Conservation (phyloP, 1,140 invertebrate genomes). For the Drosophila melanogaster region DNA sequence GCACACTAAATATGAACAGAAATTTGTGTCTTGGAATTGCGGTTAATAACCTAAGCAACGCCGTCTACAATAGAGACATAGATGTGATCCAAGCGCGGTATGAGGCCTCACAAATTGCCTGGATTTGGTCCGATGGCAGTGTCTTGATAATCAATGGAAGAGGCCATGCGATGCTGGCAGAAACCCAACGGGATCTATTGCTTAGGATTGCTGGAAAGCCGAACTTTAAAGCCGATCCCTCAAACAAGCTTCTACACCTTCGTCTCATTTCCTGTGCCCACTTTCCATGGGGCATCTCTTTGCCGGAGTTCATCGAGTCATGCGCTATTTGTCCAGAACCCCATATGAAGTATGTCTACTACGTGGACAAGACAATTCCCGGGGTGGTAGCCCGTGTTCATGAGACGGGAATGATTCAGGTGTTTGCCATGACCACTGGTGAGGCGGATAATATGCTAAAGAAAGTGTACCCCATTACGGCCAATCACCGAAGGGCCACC, state of each 20-base stretch:
- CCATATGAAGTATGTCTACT: constrained; percentile 26
- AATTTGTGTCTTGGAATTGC: constrained; percentile 8
- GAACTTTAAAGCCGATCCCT: neutral
- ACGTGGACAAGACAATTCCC: constrained; percentile 41
- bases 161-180: constrained; percentile 6
- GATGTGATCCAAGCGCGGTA: constrained; percentile 37
- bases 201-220: neutral
- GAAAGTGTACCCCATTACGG: constrained; percentile 32
- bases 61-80: constrained; percentile 16
- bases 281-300: constrained; percentile 37
- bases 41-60: constrained; percentile 6
- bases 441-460: constrained; percentile 41
- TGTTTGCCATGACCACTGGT: constrained; percentile 31
- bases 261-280: constrained; percentile 23
- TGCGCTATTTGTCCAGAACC: constrained; percentile 1
- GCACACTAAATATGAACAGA: constrained; percentile 15
- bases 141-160: constrained; percentile 39
- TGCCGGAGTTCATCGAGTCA: constrained; percentile 18
- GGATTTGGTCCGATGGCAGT: constrained; percentile 47
- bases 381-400: constrained; percentile 40
- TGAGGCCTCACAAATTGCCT: constrained; percentile 26
- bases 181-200: constrained; percentile 15
- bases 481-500: constrained; percentile 32
- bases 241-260: constrained; percentile 3
- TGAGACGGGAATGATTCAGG: constrained; percentile 35